phyloP scores from a whole-genome alignment of 2,888 invertebrate species.

The Salpingus planirostris region DNA sequence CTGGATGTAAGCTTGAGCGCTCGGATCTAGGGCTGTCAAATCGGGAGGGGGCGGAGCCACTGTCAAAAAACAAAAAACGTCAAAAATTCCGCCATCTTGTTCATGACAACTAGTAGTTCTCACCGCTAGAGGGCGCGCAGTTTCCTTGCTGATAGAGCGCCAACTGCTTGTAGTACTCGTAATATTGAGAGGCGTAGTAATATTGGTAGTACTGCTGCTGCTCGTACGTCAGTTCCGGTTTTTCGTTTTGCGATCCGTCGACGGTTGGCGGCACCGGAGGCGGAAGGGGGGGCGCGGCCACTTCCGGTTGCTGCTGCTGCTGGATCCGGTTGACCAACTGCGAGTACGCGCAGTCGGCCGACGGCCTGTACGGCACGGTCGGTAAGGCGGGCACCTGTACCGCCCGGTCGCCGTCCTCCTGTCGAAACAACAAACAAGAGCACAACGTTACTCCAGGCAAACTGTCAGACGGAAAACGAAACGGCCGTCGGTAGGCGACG shows the following conservation, averaged over 20 bases:
- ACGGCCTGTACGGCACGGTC: conserved; percentile 67
- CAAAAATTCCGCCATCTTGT: too few species aligned
- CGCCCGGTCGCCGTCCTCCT: too few species aligned
- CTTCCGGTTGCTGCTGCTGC: conserved; percentile 42
- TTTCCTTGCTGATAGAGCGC: conserved; percentile 26
- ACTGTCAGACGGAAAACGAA: neutral
- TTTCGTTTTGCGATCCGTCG: too few species aligned
- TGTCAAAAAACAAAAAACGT: too few species aligned
- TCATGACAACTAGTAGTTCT: too few species aligned
- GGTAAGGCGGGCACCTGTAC: too few species aligned
- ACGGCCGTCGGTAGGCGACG: conserved; percentile 3
- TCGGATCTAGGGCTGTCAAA: conserved; percentile 26
- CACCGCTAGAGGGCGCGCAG: too few species aligned
- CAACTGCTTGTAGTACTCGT: conserved; percentile 39
- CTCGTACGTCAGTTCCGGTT: conserved; percentile 29
- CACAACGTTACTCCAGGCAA: too few species aligned
- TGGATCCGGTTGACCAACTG: conserved; percentile 81
- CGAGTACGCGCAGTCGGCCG: conserved; percentile 80
- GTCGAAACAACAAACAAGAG: too few species aligned
- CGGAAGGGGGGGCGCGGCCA: conserved; percentile 1
- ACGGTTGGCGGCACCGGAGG: conserved; percentile 34
- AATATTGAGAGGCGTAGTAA: conserved; percentile 38
- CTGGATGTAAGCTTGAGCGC: conserved; percentile 28
- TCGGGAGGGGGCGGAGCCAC: too few species aligned
- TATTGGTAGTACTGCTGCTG: conserved; percentile 39